Percentiles rank a stretch among this genome's conserved stretches.
phyloP scores from a whole-genome alignment of 2,888 invertebrate species.

The Drosophila planitibia region DNA sequence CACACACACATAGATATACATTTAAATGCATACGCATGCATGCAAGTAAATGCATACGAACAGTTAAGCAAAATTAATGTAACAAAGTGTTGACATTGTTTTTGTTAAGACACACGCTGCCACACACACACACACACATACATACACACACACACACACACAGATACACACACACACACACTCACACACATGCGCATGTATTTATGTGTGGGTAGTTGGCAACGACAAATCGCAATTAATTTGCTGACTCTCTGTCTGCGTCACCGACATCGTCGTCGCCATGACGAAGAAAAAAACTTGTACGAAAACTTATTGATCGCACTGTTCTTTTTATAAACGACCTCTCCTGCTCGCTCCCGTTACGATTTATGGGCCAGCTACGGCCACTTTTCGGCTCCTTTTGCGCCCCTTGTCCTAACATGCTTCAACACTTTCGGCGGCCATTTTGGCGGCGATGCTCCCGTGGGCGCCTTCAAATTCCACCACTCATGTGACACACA shows the following conservation, averaged over 20 bases:
- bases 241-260: constrained; percentile 47
- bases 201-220: constrained; percentile 9
- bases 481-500: constrained; percentile 65
- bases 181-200: constrained; percentile 2
- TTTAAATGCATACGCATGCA: constrained; percentile 41
- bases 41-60: constrained; percentile 6
- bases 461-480: constrained; percentile 64
- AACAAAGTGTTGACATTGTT: constrained; percentile 61
- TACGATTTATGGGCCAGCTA: constrained; percentile 18
- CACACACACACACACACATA: background rate
- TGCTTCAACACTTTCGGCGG: constrained; percentile 77
- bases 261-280: constrained; percentile 38
- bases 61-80: constrained; percentile 34
- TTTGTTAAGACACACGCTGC: constrained; percentile 26
- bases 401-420: constrained; percentile 37
- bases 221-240: constrained; percentile 68
- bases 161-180: background rate
- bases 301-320: constrained; percentile 59
- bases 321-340: constrained; percentile 29
- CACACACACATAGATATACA: constrained; percentile 16
- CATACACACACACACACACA: background rate
- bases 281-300: constrained; percentile 48
- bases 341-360: constrained; percentile 13
- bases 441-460: constrained; percentile 74
- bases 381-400: constrained; percentile 22